These are phyloP conservation scores for Bimastos eiseni DNA, from an alignment of 2,888 invertebrate species.

Conservation along the genomic window DNA sequence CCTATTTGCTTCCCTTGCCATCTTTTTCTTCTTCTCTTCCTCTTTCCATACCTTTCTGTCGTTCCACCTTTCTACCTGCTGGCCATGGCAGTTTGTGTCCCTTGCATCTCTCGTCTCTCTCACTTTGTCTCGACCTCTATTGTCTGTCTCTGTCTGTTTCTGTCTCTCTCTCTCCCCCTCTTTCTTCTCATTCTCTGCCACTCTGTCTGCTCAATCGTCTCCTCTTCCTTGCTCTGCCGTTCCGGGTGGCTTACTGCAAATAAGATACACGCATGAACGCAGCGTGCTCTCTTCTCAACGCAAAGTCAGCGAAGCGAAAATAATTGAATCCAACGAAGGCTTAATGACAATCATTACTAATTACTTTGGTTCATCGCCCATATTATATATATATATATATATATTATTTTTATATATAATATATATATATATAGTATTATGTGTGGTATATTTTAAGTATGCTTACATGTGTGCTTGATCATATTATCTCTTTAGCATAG, in stretches of 20 bases:
- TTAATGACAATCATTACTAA: constrained; percentile 5
- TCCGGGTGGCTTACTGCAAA: background rate
- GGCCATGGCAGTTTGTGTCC: no score
- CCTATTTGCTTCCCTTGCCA: background rate
- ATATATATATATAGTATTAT: background rate
- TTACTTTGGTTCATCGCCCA: background rate
- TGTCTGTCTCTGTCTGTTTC: background rate
- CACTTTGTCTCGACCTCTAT: no score
- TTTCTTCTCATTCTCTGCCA: no score
- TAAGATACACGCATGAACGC: background rate
- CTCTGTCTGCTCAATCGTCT: background rate
- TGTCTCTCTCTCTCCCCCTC: background rate
- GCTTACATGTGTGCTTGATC: background rate
- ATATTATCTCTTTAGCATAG: no score
- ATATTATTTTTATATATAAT: background rate
- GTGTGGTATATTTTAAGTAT: background rate
- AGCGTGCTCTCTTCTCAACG: background rate
- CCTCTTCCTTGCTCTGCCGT: background rate
- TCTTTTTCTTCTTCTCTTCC: background rate
- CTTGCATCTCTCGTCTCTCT: no score
- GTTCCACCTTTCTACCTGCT: no score
- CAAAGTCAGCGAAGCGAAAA: constrained; percentile 3
- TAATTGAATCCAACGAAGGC: background rate
- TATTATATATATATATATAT: background rate
- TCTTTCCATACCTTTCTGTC: background rate